phyloP scores from a whole-genome alignment of 2,888 invertebrate species.

The Cepaea hortensis region DNA sequence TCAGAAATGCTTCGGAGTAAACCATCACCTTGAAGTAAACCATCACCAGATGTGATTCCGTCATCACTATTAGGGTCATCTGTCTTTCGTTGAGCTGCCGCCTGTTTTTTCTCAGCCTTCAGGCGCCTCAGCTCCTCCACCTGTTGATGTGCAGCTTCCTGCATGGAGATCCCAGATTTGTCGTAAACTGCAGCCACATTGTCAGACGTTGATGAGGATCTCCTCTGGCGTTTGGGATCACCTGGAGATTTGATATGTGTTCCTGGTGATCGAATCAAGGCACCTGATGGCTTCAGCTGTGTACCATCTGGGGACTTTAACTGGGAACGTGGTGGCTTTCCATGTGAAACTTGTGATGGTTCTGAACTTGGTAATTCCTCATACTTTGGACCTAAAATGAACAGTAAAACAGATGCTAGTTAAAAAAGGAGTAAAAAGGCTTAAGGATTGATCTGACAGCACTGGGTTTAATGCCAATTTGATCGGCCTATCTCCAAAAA shows the following conservation, averaged over 20 bases:
- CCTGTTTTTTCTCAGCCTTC: slow-evolving; percentile 46
- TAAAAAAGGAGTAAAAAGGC: background rate
- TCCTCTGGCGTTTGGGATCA: slow-evolving; percentile 18
- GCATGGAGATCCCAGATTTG: slow-evolving; percentile 1
- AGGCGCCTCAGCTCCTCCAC: slow-evolving; percentile 39
- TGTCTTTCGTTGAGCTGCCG: slow-evolving; percentile 31
- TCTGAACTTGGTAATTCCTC: background rate
- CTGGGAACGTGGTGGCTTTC: background rate
- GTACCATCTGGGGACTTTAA: background rate
- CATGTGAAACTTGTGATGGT: background rate
- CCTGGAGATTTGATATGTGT: background rate
- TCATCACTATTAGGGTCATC: background rate
- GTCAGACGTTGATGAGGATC: background rate
- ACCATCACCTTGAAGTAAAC: no score
- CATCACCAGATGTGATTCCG: background rate
- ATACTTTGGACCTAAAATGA: slow-evolving; percentile 5
- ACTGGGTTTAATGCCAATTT: no score
- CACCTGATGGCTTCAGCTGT: background rate
- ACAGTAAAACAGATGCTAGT: background rate
- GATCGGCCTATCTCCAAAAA: no score
- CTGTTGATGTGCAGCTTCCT: slow-evolving; percentile 42
- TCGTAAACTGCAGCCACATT: background rate
- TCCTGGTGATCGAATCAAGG: background rate
- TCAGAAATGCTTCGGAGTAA: background rate
- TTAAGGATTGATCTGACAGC: background rate